phyloP scores from a whole-genome alignment of 2,797 vertebrate species.

The Oryzias sinensis region DNA sequence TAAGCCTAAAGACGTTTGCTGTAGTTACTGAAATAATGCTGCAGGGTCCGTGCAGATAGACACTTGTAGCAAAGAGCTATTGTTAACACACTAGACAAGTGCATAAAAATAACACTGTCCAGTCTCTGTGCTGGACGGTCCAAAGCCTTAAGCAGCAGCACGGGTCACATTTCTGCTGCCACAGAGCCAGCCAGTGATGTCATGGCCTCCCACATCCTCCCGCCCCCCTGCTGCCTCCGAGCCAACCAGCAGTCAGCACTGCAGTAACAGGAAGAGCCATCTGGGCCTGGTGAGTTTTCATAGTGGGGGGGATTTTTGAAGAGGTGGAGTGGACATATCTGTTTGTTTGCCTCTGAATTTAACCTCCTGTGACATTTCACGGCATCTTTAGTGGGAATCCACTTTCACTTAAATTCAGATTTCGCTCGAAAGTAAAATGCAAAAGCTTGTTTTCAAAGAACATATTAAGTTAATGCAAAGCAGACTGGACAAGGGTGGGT shows the following conservation, averaged over 20 bases:
- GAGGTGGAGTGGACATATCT: slow-evolving; percentile 1
- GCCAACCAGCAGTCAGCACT: slow-evolving; percentile 59
- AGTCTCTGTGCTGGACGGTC: slow-evolving; percentile 32
- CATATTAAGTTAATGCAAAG: slow-evolving; percentile 1
- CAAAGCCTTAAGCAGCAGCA: slow-evolving; percentile 37
- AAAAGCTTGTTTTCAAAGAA: background rate
- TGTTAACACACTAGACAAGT: slow-evolving; percentile 18
- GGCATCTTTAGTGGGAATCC: background rate
- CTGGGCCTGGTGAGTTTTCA: slow-evolving; percentile 70
- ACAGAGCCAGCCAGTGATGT: slow-evolving; percentile 55
- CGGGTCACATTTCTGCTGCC: slow-evolving; percentile 50
- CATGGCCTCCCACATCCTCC: slow-evolving; percentile 59
- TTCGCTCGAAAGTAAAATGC: background rate
- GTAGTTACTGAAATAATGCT: slow-evolving; percentile 13
- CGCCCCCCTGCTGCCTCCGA: slow-evolving; percentile 42
- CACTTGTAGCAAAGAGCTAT: slow-evolving; percentile 6
- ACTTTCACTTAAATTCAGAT: background rate
- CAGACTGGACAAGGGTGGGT: background rate
- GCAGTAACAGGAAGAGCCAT: slow-evolving; percentile 76
- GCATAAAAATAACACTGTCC: slow-evolving; percentile 39
- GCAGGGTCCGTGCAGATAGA: background rate
- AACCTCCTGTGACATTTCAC: slow-evolving; percentile 1
- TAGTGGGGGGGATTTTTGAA: slow-evolving; percentile 46
- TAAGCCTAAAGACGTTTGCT: slow-evolving; percentile 45
- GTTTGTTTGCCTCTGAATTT: slow-evolving; percentile 15